Evolutionary conservation across 1,140 invertebrate species (phyloP).

Genomic region (Magallana angulata): DNA sequence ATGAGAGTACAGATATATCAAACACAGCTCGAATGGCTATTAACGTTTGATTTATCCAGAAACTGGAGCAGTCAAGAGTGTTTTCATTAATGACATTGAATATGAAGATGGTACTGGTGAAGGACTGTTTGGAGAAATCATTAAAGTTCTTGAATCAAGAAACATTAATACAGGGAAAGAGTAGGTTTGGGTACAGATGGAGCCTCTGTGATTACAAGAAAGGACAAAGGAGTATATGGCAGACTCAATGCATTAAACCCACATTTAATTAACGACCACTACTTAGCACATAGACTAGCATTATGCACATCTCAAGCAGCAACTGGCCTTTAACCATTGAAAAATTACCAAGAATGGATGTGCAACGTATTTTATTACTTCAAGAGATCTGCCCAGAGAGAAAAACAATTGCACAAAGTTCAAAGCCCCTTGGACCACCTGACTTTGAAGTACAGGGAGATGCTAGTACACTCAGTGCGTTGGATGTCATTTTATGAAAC

Average conservation of each 20-base stretch:
- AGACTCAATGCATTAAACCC: slow-evolving; percentile 34
- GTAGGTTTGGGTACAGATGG: slow-evolving; percentile 50
- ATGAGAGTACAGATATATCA: slow-evolving; percentile 53
- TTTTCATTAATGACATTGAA: slow-evolving; percentile 42
- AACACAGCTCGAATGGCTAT: slow-evolving; percentile 46
- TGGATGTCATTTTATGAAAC: slow-evolving; percentile 52
- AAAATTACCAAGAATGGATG: slow-evolving; percentile 38
- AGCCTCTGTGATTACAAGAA: slow-evolving; percentile 55
- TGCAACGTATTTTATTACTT: slow-evolving; percentile 17
- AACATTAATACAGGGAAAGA: not conserved
- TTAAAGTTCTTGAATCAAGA: not conserved
- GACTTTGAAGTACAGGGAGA: slow-evolving; percentile 14
- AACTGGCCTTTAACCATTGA: not conserved
- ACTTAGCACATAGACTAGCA: slow-evolving; percentile 44
- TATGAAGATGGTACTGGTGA: slow-evolving; percentile 43
- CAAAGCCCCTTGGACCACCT: not conserved
- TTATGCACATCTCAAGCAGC: slow-evolving; percentile 54
- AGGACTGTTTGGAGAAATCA: slow-evolving; percentile 41
- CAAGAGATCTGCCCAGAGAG: not conserved
- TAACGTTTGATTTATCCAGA: slow-evolving; percentile 37
- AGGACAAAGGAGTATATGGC: slow-evolving; percentile 30
- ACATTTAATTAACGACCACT: slow-evolving; percentile 47
- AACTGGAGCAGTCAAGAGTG: slow-evolving; percentile 19
- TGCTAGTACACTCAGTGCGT: not conserved
- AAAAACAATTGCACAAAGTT: not conserved